Conservation (phyloP, 2,797 vertebrate species). For the Megaceryle alcyon region DNA sequence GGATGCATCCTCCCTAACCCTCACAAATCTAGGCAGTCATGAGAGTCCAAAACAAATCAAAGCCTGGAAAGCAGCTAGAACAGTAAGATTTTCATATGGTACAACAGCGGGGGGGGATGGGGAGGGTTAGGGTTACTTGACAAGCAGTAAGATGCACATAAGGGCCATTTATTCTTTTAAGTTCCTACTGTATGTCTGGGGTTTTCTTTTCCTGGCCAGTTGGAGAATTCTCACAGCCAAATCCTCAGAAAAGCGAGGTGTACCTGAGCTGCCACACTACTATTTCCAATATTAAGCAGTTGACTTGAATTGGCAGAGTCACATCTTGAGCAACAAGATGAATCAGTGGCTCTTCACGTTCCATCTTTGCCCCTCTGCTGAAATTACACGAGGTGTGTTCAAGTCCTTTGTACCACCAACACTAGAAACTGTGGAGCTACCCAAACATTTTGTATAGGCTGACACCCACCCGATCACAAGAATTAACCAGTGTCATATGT, state of each 20-base stretch:
- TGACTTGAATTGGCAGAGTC: neutral
- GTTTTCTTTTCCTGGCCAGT: neutral
- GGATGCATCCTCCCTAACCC: neutral
- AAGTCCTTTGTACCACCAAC: neutral
- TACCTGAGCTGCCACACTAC: neutral
- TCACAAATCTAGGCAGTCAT: neutral
- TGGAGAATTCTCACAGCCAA: neutral
- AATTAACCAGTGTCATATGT: neutral
- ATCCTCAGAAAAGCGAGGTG: neutral
- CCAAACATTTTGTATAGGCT: neutral
- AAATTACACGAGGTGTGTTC: neutral
- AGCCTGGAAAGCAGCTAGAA: neutral
- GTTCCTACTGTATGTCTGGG: neutral
- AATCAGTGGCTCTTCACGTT: neutral
- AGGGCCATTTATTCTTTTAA: neutral
- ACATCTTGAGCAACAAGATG: neutral
- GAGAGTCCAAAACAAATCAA: conserved; percentile 17
- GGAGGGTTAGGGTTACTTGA: no score
- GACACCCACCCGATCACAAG: neutral
- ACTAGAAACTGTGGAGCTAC: neutral
- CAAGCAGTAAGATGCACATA: neutral
- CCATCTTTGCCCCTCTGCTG: neutral
- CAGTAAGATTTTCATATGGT: neutral
- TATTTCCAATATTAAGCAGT: neutral
- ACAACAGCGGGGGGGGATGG: neutral